Evolutionary conservation across 2,797 vertebrate species (phyloP).

Genomic region (Clarias pachynema): DNA sequence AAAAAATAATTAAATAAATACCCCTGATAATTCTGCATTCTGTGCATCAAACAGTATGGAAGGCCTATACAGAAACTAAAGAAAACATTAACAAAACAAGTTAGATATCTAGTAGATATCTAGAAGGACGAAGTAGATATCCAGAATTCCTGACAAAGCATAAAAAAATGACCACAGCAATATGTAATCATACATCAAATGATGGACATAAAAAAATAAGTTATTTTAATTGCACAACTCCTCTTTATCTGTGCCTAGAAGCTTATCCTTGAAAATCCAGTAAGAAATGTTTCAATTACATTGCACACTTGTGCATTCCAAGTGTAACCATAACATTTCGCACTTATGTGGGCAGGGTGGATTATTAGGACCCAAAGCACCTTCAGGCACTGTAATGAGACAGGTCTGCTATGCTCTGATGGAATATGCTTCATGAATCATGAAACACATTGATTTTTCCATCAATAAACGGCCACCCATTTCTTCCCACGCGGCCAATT

Average conservation of each 20-base stretch:
- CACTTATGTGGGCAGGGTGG: neutral
- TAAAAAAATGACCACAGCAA: slow-evolving; percentile 1
- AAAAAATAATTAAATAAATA: neutral
- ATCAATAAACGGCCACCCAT: slow-evolving; percentile 44
- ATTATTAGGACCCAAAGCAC: slow-evolving; percentile 7
- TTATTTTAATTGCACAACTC: neutral
- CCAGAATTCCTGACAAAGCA: neutral
- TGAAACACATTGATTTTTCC: slow-evolving; percentile 54
- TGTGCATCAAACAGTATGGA: neutral
- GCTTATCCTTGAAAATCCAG: neutral
- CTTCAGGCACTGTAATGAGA: slow-evolving; percentile 32
- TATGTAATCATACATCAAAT: neutral
- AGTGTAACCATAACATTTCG: neutral
- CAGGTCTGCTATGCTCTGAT: slow-evolving; percentile 20
- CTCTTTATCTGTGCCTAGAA: neutral
- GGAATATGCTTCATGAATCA: slow-evolving; percentile 55
- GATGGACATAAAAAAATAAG: neutral
- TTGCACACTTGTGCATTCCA: slow-evolving; percentile 5
- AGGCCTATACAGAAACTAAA: neutral
- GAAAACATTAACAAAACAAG: neutral
- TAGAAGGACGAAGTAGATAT: neutral
- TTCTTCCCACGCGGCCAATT: slow-evolving; percentile 46
- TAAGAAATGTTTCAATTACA: neutral
- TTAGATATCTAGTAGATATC: too few relatives aligned
- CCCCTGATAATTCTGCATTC: neutral